Conservation (phyloP, 1,140 invertebrate genomes). For the Teleogryllus occipitalis region DNA sequence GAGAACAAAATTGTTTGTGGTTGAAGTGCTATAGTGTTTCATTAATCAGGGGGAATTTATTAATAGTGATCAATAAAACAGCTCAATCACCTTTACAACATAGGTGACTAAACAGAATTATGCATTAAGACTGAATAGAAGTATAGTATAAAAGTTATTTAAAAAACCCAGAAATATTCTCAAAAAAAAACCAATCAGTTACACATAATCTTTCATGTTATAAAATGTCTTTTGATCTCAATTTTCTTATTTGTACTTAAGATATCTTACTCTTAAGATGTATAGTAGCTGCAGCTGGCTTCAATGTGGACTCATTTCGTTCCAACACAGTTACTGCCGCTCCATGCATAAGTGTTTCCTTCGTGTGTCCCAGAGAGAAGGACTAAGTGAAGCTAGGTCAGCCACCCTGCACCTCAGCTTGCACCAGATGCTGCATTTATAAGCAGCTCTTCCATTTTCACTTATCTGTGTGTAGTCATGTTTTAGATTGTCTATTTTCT, state of each 20-base stretch:
- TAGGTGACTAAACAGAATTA: constrained; percentile 9
- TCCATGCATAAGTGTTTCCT: constrained; percentile 4
- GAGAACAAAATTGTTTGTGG: neutral
- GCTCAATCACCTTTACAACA: constrained; percentile 1
- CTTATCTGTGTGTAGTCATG: constrained; percentile 19
- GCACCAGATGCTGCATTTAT: neutral
- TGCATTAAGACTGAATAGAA: constrained; percentile 14
- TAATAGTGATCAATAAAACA: constrained; percentile 2
- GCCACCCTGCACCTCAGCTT: neutral
- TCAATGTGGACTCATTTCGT: constrained; percentile 8
- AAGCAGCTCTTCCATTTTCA: constrained; percentile 12
- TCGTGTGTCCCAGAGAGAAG: neutral
- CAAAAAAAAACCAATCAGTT: neutral
- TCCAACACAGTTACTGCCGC: neutral
- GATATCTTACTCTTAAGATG: constrained; percentile 1
- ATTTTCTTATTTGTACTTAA: constrained; percentile 23
- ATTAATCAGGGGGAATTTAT: neutral
- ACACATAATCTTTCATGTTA: constrained; percentile 13
- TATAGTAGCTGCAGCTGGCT: constrained; percentile 12
- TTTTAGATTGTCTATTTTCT: constrained; percentile 20
- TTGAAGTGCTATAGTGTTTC: neutral
- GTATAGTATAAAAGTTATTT: neutral
- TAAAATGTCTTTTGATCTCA: constrained; percentile 23
- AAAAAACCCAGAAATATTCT: neutral
- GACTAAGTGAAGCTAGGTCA: constrained; percentile 1